Percentiles rank a stretch among this genome's conserved stretches.
phyloP scores from a whole-genome alignment of 2,113 vertebrate genomes.

The Gallinago undulata region DNA sequence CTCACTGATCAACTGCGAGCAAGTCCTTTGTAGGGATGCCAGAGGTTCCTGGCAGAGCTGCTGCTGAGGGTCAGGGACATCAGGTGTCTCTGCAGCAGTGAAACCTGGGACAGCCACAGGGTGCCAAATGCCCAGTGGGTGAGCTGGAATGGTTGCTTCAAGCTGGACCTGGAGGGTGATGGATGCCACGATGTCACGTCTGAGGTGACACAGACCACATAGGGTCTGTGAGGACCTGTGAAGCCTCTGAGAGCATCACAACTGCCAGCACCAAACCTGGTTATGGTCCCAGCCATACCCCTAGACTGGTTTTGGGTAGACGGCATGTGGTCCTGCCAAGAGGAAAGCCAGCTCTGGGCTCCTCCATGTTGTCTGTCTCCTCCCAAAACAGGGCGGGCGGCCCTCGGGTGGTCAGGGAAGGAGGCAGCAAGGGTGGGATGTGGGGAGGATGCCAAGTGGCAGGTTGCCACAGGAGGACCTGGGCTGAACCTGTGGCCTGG shows the following conservation, averaged over 20 bases:
- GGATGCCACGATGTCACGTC: fast-evolving
- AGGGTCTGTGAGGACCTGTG: not conserved
- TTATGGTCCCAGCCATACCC: not conserved
- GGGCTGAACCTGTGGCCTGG: not conserved
- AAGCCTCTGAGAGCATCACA: not conserved
- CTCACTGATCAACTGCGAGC: not conserved
- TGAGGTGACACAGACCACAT: not conserved
- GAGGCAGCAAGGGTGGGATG: not conserved
- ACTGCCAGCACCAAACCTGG: not conserved
- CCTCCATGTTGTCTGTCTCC: not conserved
- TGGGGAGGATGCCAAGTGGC: not conserved
- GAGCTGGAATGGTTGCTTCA: not conserved
- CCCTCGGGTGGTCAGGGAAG: not conserved
- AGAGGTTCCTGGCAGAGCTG: not conserved
- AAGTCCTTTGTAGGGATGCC: not conserved
- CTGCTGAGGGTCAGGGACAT: not conserved
- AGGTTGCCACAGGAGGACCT: fast-evolving
- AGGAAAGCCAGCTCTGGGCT: not conserved
- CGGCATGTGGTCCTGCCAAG: not conserved
- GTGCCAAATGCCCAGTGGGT: fast-evolving
- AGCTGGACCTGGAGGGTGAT: not conserved
- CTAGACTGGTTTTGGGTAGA: fast-evolving
- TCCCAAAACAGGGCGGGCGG: not conserved
- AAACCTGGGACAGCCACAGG: not conserved
- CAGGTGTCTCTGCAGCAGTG: not conserved